These are phyloP conservation scores for Stichopus chloronotus DNA, from an alignment of 35 echinoderm and acorn worm species.

Conservation along the genomic window DNA sequence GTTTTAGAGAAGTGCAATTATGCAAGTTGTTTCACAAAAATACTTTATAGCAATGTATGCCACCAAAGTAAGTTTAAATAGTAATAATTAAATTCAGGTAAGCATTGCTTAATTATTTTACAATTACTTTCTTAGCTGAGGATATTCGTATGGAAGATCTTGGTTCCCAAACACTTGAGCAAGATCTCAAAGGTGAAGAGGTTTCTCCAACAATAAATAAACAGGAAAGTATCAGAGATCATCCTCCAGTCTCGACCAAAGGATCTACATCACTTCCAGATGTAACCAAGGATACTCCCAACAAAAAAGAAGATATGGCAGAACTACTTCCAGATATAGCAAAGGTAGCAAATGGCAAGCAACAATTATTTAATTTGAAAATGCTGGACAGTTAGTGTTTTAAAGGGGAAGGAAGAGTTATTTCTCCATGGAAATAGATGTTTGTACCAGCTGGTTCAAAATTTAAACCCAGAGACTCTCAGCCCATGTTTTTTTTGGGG, in stretches of 20 bases:
- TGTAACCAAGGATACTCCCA: neutral
- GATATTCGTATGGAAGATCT: conserved; percentile 81
- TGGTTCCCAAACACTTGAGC: conserved; percentile 33
- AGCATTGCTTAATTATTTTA: neutral
- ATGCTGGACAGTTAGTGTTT: too few species aligned
- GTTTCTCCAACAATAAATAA: neutral
- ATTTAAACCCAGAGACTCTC: too few species aligned
- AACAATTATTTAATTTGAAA: too few species aligned
- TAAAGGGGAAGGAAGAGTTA: too few species aligned
- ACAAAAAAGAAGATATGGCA: neutral
- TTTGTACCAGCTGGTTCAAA: too few species aligned
- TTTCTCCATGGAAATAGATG: too few species aligned
- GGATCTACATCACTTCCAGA: neutral
- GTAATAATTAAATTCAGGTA: too few species aligned
- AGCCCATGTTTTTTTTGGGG: too few species aligned
- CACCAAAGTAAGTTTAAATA: too few species aligned
- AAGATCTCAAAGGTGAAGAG: conserved; percentile 19
- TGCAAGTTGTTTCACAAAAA: too few species aligned
- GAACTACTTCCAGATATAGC: neutral
- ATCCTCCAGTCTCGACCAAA: neutral
- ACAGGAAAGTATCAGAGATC: neutral
- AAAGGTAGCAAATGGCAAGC: neutral
- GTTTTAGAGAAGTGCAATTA: too few species aligned
- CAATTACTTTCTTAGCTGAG: conserved; percentile 69
- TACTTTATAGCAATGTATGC: too few species aligned